Percentiles rank a stretch among this genome's conserved stretches.
Conservation (phyloP, 2,113 vertebrate genomes). For the Perognathus longimembris region DNA sequence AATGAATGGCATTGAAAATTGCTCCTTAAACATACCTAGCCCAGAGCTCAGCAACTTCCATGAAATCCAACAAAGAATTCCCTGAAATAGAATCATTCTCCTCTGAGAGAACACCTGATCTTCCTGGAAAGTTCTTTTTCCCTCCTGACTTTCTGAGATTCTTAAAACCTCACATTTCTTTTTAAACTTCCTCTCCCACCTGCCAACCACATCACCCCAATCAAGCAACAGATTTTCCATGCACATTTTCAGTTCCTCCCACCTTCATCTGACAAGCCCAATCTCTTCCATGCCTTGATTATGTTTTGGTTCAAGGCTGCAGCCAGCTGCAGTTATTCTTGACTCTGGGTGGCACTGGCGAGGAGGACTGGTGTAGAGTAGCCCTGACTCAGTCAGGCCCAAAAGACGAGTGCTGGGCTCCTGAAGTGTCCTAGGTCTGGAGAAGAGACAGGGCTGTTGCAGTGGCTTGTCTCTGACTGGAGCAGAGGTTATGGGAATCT, state of each 20-base stretch:
- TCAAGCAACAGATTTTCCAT: slow-evolving; percentile 1
- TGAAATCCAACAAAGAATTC: background rate
- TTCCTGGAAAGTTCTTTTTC: background rate
- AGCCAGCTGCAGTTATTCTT: slow-evolving; percentile 41
- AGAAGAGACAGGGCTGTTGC: background rate
- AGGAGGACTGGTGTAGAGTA: background rate
- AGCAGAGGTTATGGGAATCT: background rate
- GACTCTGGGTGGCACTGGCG: background rate
- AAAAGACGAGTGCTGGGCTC: background rate
- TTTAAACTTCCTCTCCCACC: background rate
- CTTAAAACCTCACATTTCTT: slow-evolving; percentile 26
- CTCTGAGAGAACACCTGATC: background rate
- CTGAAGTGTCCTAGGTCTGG: background rate
- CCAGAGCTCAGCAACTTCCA: background rate
- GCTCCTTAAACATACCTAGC: slow-evolving; percentile 13
- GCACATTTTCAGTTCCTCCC: background rate
- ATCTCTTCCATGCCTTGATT: slow-evolving; percentile 28
- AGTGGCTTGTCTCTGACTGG: background rate
- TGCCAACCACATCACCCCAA: background rate
- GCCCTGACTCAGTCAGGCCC: background rate
- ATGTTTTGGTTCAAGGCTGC: slow-evolving; percentile 19
- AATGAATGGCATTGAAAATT: background rate
- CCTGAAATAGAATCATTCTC: background rate
- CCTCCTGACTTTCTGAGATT: background rate
- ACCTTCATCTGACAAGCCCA: slow-evolving; percentile 14